Percentiles rank a stretch among this genome's conserved stretches.
These are phyloP conservation scores for Platichthys stellatus DNA, from an alignment of 2,113 vertebrate species.

Conservation along the genomic window DNA sequence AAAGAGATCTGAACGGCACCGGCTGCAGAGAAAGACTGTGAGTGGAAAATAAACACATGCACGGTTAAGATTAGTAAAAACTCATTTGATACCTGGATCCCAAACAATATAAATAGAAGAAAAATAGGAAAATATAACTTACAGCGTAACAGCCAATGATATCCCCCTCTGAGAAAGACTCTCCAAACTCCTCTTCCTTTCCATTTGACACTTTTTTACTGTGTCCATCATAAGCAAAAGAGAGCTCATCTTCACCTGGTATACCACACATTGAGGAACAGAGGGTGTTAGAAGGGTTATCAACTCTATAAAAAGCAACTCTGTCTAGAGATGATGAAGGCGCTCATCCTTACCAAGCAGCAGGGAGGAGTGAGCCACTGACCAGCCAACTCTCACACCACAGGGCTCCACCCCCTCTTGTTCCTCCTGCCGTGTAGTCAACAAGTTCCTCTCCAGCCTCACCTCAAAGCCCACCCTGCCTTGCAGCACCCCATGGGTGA, in stretches of 20 bases:
- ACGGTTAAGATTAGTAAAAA: background rate
- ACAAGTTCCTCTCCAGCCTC: constrained; percentile 85
- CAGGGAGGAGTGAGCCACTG: constrained; percentile 78
- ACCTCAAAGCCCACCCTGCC: constrained; percentile 89
- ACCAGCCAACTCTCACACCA: constrained; percentile 89
- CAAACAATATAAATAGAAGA: background rate
- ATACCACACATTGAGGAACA: background rate
- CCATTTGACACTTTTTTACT: constrained; percentile 85
- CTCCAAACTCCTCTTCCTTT: constrained; percentile 86
- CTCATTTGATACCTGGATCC: background rate
- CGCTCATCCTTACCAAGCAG: constrained; percentile 84
- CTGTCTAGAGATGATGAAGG: background rate
- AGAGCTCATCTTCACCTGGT: constrained; percentile 87
- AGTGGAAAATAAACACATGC: constrained; percentile 15
- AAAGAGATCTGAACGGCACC: constrained; percentile 85
- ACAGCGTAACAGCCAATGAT: constrained; percentile 92
- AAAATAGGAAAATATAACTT: constrained; percentile 52
- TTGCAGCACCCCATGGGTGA: constrained; percentile 85
- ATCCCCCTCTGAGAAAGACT: constrained; percentile 86
- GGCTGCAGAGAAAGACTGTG: constrained; percentile 67
- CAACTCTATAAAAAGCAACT: background rate
- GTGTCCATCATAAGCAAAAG: constrained; percentile 86
- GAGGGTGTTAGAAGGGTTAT: background rate
- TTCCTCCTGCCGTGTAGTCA: constrained; percentile 61
- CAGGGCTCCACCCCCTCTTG: constrained; percentile 68